Percentiles rank a stretch among this genome's conserved stretches.
phyloP scores from a whole-genome alignment of 2,113 vertebrate genomes.

The Rattus norvegicus region DNA sequence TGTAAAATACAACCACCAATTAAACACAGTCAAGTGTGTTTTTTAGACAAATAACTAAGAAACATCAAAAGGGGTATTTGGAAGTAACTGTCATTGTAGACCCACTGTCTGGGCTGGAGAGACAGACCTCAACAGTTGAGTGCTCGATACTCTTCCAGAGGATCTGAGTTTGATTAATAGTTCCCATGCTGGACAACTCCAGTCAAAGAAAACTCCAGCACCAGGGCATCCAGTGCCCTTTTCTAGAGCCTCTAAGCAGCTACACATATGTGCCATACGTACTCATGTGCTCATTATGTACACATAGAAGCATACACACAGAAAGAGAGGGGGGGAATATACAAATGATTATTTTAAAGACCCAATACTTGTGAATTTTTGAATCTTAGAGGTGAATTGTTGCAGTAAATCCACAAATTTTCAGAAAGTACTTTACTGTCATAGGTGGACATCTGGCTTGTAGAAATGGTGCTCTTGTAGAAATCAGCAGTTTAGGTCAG shows the following conservation, averaged over 20 bases:
- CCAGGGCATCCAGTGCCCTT: not conserved
- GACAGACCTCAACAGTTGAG: too few species aligned
- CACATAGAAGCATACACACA: not conserved
- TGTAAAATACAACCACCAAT: not conserved
- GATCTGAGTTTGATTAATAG: not conserved
- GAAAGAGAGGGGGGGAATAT: not conserved
- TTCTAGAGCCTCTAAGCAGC: not conserved
- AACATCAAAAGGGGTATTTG: not conserved
- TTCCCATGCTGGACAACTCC: not conserved
- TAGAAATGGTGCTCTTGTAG: not conserved
- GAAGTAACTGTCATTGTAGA: not conserved
- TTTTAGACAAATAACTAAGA: not conserved
- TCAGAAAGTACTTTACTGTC: not conserved
- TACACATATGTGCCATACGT: not conserved
- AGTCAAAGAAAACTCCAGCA: not conserved
- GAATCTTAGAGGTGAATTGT: constrained; percentile 12
- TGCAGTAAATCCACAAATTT: not conserved
- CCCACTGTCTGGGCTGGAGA: not conserved
- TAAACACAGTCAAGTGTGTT: not conserved
- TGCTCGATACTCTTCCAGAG: not conserved
- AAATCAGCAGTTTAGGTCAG: not conserved
- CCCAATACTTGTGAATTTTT: constrained; percentile 7
- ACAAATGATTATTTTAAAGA: not conserved
- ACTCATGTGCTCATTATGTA: not conserved
- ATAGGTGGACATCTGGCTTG: not conserved